Evolutionary conservation across 2,113 vertebrate genomes (phyloP).

Genomic region (Callopanchax toddi): DNA sequence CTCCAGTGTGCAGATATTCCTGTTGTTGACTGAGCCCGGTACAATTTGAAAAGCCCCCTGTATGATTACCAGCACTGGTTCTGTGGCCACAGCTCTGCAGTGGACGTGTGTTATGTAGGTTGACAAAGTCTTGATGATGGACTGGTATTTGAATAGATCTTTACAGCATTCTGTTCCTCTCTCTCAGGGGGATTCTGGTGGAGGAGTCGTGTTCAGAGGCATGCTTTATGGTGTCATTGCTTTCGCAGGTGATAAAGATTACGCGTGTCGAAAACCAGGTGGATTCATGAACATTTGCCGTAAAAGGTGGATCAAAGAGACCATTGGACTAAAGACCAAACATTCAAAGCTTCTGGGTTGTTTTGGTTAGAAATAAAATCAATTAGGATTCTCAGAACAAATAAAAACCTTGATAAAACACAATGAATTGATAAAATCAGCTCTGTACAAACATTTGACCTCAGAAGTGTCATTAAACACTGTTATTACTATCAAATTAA

Average conservation of each 20-base stretch:
- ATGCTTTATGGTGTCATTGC: not conserved
- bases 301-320: not conserved
- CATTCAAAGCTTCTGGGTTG: no score
- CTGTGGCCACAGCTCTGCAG: not conserved
- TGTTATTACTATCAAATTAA: no score
- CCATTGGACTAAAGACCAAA: no score
- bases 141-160: not conserved
- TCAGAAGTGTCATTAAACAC: no score
- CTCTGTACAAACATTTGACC: no score
- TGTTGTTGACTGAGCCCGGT: not conserved
- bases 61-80: not conserved
- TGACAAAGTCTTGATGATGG: not conserved
- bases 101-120: rapidly evolving
- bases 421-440: no score
- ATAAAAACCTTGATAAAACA: no score
- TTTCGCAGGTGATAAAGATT: rapidly evolving
- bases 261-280: not conserved
- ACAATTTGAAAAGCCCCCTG: rapidly evolving
- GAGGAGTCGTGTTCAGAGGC: not conserved
- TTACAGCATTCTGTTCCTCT: not conserved
- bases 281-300: not conserved
- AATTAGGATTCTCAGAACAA: no score
- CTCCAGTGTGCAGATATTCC: not conserved
- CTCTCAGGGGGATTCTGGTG: not conserved
- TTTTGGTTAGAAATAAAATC: no score